Evolutionary conservation across 2,888 invertebrate species (phyloP), one percentile per base, ranked within the genome.

Genomic region (Drosophila paranaensis): DNA sequence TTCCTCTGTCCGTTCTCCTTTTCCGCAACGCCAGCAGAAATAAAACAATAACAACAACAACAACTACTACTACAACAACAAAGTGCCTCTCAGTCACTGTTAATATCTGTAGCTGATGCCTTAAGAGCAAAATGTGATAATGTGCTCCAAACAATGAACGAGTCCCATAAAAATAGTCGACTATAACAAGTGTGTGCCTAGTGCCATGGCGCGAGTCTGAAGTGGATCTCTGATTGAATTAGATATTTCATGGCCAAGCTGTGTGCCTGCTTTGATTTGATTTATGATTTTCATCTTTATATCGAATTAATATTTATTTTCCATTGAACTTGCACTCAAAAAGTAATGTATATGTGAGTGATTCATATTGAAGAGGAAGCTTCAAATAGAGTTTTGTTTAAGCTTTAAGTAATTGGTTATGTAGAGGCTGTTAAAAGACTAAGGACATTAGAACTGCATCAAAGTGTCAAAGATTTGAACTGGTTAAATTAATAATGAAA

Each of bases 61-160:
- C 27, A 27, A 20, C 20, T 20, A 20, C 20, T 20, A 20, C 20
- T 2, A 20, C 20, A 20, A 20, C 20, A 25, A 6, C 30, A 48
- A 13, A 40, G 43, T 60, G 48, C 55, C 25, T 35, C 53, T 70
- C 54, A 71, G 71, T 74, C 71, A 68, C 60, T 71, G 65, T 75
- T 89, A 78, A 80, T 76, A 78, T 82, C 83, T 83, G 77, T 65
- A 45, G 57, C 68, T 88, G 87, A 80, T 82, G 85, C 72, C 79
- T 87, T 88, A 78, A 89, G 88, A 87, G 89, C 72, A 79, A 90
- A 86, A 89, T 83, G 90, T 69, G 87, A 89, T 86, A 89, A 89
- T 90, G 75, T 87, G 78, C 57, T 69, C 84, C 76, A 82, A 88
- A 85, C 89, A 85, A 86, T 86, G 69, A 66, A 74, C 74, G 76